A percentile compares a stretch with the other conserved stretches of the same genome.
Evolutionary conservation across 2,888 invertebrate genomes (phyloP).

Genomic region (Abscondita cerata): DNA sequence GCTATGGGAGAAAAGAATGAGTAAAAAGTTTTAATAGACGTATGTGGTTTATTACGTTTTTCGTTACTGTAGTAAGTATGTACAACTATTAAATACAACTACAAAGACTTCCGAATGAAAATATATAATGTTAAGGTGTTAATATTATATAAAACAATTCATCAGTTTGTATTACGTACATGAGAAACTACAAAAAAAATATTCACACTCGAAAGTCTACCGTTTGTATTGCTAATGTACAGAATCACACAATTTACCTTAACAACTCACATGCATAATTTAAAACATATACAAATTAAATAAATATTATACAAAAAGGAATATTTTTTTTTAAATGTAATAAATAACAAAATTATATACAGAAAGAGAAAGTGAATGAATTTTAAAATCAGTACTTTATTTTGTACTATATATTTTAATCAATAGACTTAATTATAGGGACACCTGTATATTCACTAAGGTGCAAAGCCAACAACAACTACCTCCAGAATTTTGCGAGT

Average conservation of each 20-base stretch:
- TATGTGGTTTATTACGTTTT: conserved; percentile 32
- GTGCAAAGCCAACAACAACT: conserved; percentile 1
- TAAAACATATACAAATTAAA: conserved; percentile 28
- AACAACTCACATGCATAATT: conserved; percentile 56
- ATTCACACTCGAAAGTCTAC: conserved; percentile 26
- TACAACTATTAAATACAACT: conserved; percentile 32
- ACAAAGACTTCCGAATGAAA: conserved; percentile 27
- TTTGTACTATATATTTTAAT: conserved; percentile 2
- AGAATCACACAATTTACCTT: conserved; percentile 57
- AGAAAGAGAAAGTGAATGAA: conserved; percentile 4
- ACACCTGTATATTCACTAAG: conserved; percentile 3
- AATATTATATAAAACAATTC: conserved; percentile 5
- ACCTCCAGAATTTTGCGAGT: conserved; percentile 21
- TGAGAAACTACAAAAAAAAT: not conserved
- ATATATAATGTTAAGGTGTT: conserved; percentile 14
- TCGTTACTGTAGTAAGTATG: conserved; percentile 27
- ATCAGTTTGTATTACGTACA: not conserved
- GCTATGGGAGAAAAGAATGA: conserved; percentile 13
- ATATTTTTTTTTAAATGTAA: conserved; percentile 5
- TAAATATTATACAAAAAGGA: conserved; percentile 11
- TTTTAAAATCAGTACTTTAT: not conserved
- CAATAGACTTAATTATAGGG: conserved; percentile 2
- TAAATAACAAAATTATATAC: conserved; percentile 4
- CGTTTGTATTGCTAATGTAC: conserved; percentile 35
- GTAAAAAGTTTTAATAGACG: conserved; percentile 22